Conservation (phyloP, 2,113 vertebrate species). For the Aegithalos caudatus region DNA sequence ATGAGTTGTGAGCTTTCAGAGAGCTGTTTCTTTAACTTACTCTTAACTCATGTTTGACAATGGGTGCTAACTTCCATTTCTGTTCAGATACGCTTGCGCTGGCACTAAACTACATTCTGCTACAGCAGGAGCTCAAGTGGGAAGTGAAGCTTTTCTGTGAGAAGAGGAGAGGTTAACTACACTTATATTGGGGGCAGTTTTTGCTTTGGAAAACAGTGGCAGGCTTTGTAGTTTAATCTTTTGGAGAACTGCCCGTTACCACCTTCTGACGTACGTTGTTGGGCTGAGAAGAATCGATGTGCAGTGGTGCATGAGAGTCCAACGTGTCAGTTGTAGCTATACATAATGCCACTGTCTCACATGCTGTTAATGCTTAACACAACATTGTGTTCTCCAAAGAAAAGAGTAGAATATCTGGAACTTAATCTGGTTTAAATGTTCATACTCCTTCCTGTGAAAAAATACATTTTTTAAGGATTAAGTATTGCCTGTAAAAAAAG, state of each 20-base stretch:
- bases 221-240: conserved; percentile 43
- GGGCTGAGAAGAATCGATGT: conserved; percentile 5
- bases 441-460: neutral
- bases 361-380: conserved; percentile 8
- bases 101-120: neutral
- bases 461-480: neutral
- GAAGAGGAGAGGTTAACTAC: conserved; percentile 15
- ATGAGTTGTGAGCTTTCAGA: neutral
- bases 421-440: neutral
- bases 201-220: neutral
- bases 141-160: neutral
- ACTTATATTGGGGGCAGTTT: neutral
- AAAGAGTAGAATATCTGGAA: neutral
- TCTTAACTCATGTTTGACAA: neutral
- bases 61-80: neutral
- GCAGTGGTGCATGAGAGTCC: neutral
- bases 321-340: neutral
- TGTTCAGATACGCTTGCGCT: neutral
- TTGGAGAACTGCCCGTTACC: neutral
- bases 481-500: neutral
- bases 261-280: neutral
- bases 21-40: neutral
- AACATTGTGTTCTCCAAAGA: neutral
- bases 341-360: neutral
- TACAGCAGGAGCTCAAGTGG: neutral